A percentile compares a stretch with the other conserved stretches of the same genome.
phyloP scores from a whole-genome alignment of 2,113 vertebrate genomes.

The Trematocara nigrifrons region DNA sequence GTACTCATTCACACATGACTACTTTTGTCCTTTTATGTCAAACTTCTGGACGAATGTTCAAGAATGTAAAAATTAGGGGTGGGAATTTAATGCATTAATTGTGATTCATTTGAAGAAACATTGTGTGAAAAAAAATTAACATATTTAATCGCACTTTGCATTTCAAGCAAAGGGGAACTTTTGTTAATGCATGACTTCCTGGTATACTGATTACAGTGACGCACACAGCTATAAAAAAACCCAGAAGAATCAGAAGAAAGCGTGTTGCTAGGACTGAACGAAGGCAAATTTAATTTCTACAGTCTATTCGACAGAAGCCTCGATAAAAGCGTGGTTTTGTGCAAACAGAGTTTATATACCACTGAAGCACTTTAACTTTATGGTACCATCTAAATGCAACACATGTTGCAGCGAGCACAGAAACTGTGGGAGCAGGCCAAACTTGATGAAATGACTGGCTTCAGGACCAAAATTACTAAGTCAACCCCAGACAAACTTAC shows the following conservation, averaged over 20 bases:
- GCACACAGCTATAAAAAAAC: neutral
- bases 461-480: neutral
- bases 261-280: neutral
- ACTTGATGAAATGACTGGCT: neutral
- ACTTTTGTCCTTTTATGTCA: neutral
- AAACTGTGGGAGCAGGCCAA: neutral
- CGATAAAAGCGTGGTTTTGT: neutral
- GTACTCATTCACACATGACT: neutral
- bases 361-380: neutral
- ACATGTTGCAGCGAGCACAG: neutral
- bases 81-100: neutral
- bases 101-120: neutral
- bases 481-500: neutral
- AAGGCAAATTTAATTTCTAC: neutral
- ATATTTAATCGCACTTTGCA: neutral
- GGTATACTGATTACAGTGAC: fast-evolving
- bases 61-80: neutral
- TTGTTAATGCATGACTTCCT: neutral
- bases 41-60: neutral
- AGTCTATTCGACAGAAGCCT: neutral
- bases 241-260: neutral
- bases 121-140: neutral
- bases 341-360: neutral
- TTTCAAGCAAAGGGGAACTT: neutral
- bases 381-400: neutral